Evolutionary conservation across 2,888 invertebrate species (phyloP).

Genomic region (Nineta flava): DNA sequence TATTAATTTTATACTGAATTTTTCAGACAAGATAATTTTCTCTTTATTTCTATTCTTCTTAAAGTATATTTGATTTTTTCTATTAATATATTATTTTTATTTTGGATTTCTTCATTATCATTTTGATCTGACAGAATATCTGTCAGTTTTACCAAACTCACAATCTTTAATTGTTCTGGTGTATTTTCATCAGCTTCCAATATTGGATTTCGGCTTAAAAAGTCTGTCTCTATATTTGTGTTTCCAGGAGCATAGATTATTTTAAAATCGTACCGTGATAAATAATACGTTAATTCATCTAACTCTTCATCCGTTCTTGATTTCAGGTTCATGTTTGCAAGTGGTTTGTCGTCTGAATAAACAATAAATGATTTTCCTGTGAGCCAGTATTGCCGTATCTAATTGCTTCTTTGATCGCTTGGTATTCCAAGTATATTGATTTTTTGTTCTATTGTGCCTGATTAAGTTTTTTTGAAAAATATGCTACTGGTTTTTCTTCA

Average conservation of each 20-base stretch:
- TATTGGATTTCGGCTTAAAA: neutral
- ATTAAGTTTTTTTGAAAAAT: neutral
- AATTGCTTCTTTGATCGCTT: neutral
- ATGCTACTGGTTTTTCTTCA: no score
- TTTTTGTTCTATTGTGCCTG: neutral
- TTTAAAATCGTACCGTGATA: neutral
- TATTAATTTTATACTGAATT: neutral
- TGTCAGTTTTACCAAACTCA: neutral
- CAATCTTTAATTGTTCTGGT: neutral
- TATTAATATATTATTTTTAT: neutral
- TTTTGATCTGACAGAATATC: neutral
- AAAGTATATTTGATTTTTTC: neutral
- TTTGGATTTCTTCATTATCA: neutral
- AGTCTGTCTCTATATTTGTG: neutral
- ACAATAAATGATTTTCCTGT: neutral
- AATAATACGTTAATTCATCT: neutral
- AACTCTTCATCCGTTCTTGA: no score
- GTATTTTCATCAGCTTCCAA: neutral
- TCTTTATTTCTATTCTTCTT: neutral
- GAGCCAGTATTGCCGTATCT: neutral
- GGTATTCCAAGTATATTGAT: neutral
- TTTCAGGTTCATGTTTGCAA: neutral
- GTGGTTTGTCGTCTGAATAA: neutral
- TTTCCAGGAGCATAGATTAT: neutral
- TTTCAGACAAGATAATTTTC: neutral